A percentile compares a stretch with the other conserved stretches of the same genome.
Evolutionary conservation across 2,888 invertebrate species (phyloP).

Genomic region (Caenorhabditis macrosperma): DNA sequence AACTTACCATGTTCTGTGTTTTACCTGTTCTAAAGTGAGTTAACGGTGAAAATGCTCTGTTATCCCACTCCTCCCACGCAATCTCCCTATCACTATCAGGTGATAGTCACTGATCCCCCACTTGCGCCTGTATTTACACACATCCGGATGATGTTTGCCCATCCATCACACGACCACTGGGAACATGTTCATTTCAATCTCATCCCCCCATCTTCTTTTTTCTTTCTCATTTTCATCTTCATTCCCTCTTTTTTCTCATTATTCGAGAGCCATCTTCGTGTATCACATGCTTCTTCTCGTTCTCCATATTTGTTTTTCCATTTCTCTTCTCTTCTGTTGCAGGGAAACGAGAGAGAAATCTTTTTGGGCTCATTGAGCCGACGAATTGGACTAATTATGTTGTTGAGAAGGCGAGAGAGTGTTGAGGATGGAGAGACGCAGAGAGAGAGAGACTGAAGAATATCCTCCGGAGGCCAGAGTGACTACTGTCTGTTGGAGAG

Average conservation of each 20-base stretch:
- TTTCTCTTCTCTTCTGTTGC: background rate
- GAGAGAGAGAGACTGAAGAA: background rate
- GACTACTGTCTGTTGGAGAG: too few relatives aligned
- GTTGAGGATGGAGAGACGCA: background rate
- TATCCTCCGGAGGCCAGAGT: too few relatives aligned
- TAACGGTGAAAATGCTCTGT: too few relatives aligned
- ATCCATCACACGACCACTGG: background rate
- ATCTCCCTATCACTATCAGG: background rate
- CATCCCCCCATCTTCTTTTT: background rate
- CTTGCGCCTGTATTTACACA: slow-evolving; percentile 15
- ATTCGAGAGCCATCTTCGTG: too few relatives aligned
- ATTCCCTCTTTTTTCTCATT: background rate
- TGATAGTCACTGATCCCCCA: background rate
- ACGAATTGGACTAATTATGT: slow-evolving; percentile 20
- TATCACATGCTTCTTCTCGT: background rate
- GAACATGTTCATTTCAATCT: slow-evolving; percentile 25
- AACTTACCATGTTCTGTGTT: too few relatives aligned
- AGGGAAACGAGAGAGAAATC: background rate
- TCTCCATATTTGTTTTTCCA: background rate
- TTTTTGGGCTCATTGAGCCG: slow-evolving; percentile 13
- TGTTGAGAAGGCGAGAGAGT: background rate
- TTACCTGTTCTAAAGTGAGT: too few relatives aligned
- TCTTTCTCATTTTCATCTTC: slow-evolving; percentile 9
- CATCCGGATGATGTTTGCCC: slow-evolving; percentile 20
- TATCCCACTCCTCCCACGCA: too few relatives aligned